Conservation (phyloP, 2,797 vertebrate species). For the Acanthurus tractus region DNA sequence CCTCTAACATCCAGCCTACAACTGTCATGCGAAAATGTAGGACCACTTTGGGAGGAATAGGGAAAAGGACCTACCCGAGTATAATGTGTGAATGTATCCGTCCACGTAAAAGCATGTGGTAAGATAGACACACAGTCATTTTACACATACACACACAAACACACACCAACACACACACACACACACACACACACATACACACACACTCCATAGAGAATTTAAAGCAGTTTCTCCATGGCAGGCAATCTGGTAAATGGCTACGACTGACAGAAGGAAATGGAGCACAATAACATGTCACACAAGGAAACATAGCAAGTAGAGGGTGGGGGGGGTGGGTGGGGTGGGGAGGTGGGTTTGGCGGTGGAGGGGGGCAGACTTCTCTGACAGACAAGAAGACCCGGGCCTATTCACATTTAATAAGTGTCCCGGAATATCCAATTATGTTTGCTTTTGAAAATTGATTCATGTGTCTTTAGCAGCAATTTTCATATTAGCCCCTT, state of each 20-base stretch:
- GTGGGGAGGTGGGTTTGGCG: not conserved
- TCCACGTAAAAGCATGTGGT: slow-evolving; percentile 21
- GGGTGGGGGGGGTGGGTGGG: slow-evolving; percentile 4
- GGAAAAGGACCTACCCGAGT: slow-evolving; percentile 58
- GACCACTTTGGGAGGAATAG: slow-evolving; percentile 66
- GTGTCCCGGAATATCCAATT: slow-evolving; percentile 84
- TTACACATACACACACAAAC: slow-evolving; percentile 45
- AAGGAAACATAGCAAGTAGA: slow-evolving; percentile 62
- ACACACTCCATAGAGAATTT: slow-evolving; percentile 63
- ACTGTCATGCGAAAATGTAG: slow-evolving; percentile 71
- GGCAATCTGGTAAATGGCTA: slow-evolving; percentile 79
- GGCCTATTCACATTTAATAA: slow-evolving; percentile 84
- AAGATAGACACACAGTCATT: slow-evolving; percentile 18
- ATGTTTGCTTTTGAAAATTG: slow-evolving; percentile 86
- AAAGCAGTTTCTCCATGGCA: slow-evolving; percentile 65
- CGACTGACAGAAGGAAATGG: slow-evolving; percentile 73
- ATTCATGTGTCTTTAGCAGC: slow-evolving; percentile 85
- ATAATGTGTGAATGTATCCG: slow-evolving; percentile 40
- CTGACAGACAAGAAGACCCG: slow-evolving; percentile 78
- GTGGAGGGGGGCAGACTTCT: slow-evolving; percentile 44
- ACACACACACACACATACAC: slow-evolving; percentile 12
- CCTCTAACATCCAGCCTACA: slow-evolving; percentile 81
- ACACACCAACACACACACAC: too few species aligned
- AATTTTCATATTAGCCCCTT: slow-evolving; percentile 88
- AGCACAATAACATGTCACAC: slow-evolving; percentile 79